Evolutionary conservation across 2,113 vertebrate species (phyloP), one percentile per base, ranked within the genome.

Genomic region (Podarcis cretensis): DNA sequence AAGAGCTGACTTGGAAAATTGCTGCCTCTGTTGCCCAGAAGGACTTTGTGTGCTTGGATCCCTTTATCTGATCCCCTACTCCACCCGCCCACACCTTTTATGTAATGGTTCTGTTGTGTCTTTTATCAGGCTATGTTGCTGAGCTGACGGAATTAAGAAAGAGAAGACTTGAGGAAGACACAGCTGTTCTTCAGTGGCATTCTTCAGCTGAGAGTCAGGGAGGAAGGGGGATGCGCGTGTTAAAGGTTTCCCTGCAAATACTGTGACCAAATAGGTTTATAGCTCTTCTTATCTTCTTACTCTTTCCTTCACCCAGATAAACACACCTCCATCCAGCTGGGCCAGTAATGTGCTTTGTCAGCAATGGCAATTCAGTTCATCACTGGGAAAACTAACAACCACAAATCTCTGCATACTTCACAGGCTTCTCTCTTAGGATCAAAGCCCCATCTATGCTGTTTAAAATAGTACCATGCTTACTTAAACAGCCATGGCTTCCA

Each of bases 101-200:
- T 57, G 0, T 0, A 81, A 83, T 12, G 1, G 48, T 21, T 92
- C 40, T 40, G 25, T 68, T 40, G 13, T 9, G 0, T 87, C 40
- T 48, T 91, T 92, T 93, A 95, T 94, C 88, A 84, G 82, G 23
- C 40, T 80, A 27, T 14, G 35, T 78, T 95, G 90, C 94, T 91
- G 92, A 94, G 86, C 81, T 95, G 91, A 92, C 85, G 59, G 21
- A 90, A 93, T 21, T 48, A 57, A 43, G 7, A 69, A 69, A 77
- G 57, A 35, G 20, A 37, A 37, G n/a, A 9, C 57, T 35, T 43
- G 6, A 16, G 90, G 81, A 48, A 32, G 25, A 13, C 81, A 77
- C 79, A 54, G 12, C 27, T 82, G 66, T 83, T 43, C 1, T 0
- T 14, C n/a, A 30, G 71, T 88, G 0, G 1, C 8, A 87, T 57